phyloP scores from a whole-genome alignment of 2,113 vertebrate species.

The Rhagologus leucostigma region DNA sequence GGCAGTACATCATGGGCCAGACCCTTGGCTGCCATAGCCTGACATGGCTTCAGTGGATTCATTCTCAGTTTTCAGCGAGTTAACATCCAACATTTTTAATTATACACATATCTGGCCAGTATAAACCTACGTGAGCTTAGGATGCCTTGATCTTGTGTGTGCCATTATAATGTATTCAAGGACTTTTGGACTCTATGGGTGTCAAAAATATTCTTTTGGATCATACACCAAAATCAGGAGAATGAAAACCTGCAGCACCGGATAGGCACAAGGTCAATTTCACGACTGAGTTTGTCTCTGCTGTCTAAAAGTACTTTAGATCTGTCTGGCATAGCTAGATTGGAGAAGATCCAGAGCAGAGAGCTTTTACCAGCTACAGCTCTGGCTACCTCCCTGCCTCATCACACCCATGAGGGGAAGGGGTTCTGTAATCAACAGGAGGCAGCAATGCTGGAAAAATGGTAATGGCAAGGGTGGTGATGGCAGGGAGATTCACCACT shows the following conservation, averaged over 20 bases:
- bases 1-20: background rate
- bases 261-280: background rate
- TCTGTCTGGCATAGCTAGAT: background rate
- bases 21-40: background rate
- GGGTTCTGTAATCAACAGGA: background rate
- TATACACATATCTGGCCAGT: background rate
- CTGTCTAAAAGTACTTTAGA: background rate
- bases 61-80: background rate
- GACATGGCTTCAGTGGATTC: background rate
- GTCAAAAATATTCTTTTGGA: background rate
- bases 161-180: background rate
- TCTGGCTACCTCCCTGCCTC: background rate
- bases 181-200: background rate
- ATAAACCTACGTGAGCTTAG: background rate
- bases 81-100: background rate
- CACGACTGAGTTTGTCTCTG: background rate
- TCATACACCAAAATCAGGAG: background rate
- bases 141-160: background rate
- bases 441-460: background rate
- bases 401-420: background rate
- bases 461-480: background rate
- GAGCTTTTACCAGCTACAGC: background rate
- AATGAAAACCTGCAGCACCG: background rate
- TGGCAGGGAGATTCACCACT: background rate
- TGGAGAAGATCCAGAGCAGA: background rate